Conservation (phyloP, 1,140 invertebrate genomes). For the Harpegnathos saltator region DNA sequence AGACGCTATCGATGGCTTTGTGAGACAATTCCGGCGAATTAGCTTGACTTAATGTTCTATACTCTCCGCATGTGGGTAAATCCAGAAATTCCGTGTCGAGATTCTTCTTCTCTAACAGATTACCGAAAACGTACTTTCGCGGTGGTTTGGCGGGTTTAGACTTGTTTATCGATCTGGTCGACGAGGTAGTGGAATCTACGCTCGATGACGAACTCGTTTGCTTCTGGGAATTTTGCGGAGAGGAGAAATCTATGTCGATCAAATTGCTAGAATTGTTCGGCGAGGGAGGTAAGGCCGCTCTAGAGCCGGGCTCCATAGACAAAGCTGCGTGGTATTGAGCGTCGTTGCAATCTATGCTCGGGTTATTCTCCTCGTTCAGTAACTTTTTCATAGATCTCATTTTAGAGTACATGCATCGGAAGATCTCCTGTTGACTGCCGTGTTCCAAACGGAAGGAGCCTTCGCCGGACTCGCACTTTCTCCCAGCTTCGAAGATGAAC, state of each 20-base stretch:
- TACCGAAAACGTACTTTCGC: conserved; percentile 86
- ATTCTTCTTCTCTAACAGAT: conserved; percentile 81
- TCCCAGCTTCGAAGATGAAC: conserved; percentile 96
- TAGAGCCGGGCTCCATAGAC: conserved; percentile 91
- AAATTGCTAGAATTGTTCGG: conserved; percentile 86
- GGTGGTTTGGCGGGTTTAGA: conserved; percentile 89
- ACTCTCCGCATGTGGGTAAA: conserved; percentile 70
- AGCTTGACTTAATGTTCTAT: conserved; percentile 73
- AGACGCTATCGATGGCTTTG: conserved; percentile 77
- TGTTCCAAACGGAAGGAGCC: conserved; percentile 93
- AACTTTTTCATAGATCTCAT: conserved; percentile 95
- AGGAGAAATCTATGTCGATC: conserved; percentile 84
- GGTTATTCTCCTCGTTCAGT: conserved; percentile 88
- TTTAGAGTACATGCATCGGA: conserved; percentile 91
- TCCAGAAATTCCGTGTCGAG: conserved; percentile 74
- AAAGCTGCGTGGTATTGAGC: conserved; percentile 90
- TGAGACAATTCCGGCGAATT: conserved; percentile 77
- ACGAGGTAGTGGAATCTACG: conserved; percentile 76
- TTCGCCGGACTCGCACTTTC: conserved; percentile 94
- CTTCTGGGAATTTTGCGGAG: conserved; percentile 81
- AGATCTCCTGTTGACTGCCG: conserved; percentile 92
- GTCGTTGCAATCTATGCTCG: conserved; percentile 90
- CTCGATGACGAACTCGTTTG: conserved; percentile 71
- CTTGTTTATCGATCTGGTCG: conserved; percentile 83
- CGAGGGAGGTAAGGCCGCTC: conserved; percentile 91